Evolutionary conservation across 2,113 vertebrate genomes (phyloP).

Genomic region (Mustelus asterias): DNA sequence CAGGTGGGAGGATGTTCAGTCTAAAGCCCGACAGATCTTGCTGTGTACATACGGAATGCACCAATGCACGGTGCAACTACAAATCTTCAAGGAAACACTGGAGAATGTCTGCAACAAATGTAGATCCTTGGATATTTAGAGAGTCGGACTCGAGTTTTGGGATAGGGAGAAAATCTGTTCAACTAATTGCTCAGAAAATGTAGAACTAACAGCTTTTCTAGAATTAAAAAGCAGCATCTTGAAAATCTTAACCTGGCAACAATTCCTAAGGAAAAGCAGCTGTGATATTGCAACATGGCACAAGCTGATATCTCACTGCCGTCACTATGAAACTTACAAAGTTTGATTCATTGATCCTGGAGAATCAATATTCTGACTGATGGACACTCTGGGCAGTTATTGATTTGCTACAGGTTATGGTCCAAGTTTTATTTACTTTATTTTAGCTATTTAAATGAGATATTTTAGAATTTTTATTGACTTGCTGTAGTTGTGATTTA

Average conservation of each 20-base stretch:
- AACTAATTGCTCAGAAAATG: neutral
- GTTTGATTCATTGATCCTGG: too few species aligned
- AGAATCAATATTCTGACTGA: neutral
- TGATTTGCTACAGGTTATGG: neutral
- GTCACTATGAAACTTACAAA: too few species aligned
- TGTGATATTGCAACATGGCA: neutral
- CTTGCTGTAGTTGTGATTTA: neutral
- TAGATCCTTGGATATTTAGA: conserved; percentile 46
- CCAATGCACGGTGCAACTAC: conserved; percentile 84
- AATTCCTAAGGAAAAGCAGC: neutral
- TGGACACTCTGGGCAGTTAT: neutral
- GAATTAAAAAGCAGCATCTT: neutral
- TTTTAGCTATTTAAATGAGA: neutral
- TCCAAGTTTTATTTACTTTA: too few species aligned
- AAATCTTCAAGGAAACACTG: conserved; percentile 69
- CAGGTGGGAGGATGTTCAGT: conserved; percentile 89
- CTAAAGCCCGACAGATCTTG: conserved; percentile 75
- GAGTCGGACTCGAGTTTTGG: neutral
- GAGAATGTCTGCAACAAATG: conserved; percentile 68
- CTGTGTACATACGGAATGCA: conserved; percentile 77
- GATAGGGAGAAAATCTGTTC: neutral
- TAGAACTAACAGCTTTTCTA: neutral
- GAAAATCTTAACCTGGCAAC: neutral
- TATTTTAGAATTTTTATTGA: too few species aligned
- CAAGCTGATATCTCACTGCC: neutral